Percentiles rank a stretch among this genome's conserved stretches.
phyloP scores from a whole-genome alignment of 2,113 vertebrate species.

The Leucoraja erinaceus region DNA sequence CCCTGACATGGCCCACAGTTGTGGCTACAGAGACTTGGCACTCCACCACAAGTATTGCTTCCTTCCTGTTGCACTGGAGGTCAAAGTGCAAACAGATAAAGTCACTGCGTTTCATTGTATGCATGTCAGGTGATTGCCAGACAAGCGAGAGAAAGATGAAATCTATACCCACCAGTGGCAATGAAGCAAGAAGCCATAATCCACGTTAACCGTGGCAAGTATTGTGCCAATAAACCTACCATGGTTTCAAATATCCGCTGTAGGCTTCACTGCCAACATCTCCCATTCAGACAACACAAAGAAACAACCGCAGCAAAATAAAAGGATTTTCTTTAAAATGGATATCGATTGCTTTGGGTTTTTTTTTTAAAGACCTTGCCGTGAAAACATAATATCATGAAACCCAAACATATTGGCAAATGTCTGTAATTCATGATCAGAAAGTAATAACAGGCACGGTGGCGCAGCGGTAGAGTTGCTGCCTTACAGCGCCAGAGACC shows the following conservation, averaged over 20 bases:
- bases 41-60: background rate
- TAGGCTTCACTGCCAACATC: background rate
- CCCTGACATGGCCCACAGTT: background rate
- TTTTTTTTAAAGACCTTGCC: background rate
- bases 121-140: background rate
- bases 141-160: background rate
- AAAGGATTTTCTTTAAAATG: background rate
- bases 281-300: background rate
- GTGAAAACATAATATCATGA: background rate
- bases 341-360: background rate
- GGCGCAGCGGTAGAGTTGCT: no score
- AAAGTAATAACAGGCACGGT: no score
- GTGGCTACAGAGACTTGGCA: background rate
- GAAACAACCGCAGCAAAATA: background rate
- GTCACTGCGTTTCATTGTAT: background rate
- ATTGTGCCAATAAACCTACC: background rate
- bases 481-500: no score
- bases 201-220: background rate
- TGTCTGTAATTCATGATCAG: background rate
- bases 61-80: background rate
- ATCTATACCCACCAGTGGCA: background rate
- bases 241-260: slow-evolving; percentile 5
- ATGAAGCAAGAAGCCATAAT: background rate
- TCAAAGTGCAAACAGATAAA: background rate
- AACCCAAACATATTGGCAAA: background rate